Conservation (phyloP, 2,113 vertebrate genomes). For the Spheniscus mendiculus region DNA sequence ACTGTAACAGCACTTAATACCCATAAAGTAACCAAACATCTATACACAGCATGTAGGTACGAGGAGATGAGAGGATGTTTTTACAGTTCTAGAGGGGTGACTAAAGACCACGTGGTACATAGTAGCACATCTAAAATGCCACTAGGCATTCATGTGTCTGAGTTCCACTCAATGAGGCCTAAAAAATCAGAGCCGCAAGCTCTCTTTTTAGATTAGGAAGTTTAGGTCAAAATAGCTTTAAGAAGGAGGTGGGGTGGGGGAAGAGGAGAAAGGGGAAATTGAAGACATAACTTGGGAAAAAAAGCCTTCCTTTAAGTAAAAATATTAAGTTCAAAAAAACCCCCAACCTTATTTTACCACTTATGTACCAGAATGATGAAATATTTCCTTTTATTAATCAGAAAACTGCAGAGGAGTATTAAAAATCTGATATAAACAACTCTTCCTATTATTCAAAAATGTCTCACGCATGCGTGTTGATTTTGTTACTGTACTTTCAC, state of each 20-base stretch:
- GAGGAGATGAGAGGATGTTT: not conserved
- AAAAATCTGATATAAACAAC: not conserved
- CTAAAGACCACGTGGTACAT: not conserved
- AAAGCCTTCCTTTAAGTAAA: not conserved
- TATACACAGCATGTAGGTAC: not conserved
- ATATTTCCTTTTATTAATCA: not conserved
- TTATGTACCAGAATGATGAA: not conserved
- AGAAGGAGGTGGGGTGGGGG: not conserved
- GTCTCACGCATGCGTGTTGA: accelerated
- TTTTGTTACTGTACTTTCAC: not conserved
- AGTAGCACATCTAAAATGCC: not conserved
- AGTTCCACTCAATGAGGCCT: not conserved
- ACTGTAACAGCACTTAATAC: not conserved
- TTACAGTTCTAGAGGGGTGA: not conserved
- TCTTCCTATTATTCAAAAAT: not conserved
- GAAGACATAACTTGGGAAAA: not conserved
- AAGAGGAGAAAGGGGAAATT: not conserved
- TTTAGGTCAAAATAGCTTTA: not conserved
- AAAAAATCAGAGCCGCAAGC: not conserved
- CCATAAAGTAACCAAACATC: not conserved
- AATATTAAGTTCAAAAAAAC: not conserved
- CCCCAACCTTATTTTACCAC: not conserved
- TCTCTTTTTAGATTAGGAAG: not conserved
- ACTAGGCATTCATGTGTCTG: not conserved
- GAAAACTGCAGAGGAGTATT: not conserved